Percentiles rank a stretch among this genome's conserved stretches.
phyloP scores from a whole-genome alignment of 2,888 invertebrate species.

The Himalopsyche anomala region DNA sequence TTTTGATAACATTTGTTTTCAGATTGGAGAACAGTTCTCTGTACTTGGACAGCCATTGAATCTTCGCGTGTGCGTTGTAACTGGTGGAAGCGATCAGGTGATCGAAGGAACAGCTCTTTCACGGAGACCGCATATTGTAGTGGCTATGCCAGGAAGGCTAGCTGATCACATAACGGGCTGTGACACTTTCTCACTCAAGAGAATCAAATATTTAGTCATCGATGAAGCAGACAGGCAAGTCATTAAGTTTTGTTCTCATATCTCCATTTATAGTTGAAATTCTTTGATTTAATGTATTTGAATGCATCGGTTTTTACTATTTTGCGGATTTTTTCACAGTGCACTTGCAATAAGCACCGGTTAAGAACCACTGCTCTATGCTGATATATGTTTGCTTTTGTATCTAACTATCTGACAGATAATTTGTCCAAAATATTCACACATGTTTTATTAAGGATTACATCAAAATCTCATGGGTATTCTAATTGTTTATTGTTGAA shows the following conservation, averaged over 20 bases:
- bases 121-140: conserved; percentile 93
- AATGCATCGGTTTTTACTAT: too few species aligned
- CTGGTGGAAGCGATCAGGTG: conserved; percentile 97
- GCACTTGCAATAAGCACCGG: too few species aligned
- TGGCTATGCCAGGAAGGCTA: conserved; percentile 96
- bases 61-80: conserved; percentile 89
- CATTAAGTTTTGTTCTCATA: neutral
- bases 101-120: conserved; percentile 90
- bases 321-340: too few species aligned
- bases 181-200: conserved; percentile 86
- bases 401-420: too few species aligned
- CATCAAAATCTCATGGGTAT: too few species aligned
- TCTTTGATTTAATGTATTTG: too few species aligned
- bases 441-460: too few species aligned
- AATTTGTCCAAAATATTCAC: too few species aligned
- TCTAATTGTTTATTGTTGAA: too few species aligned
- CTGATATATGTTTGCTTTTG: too few species aligned
- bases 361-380: too few species aligned
- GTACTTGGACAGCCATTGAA: conserved; percentile 93
- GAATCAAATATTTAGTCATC: conserved; percentile 90
- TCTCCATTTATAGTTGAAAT: too few species aligned
- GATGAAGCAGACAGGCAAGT: conserved; percentile 97
- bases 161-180: conserved; percentile 95
- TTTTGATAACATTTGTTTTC: conserved; percentile 66
- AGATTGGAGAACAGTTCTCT: conserved; percentile 96